A percentile compares a stretch with the other conserved stretches of the same genome.
phyloP scores from a whole-genome alignment of 2,113 vertebrate genomes.

The Phocoena sinus region DNA sequence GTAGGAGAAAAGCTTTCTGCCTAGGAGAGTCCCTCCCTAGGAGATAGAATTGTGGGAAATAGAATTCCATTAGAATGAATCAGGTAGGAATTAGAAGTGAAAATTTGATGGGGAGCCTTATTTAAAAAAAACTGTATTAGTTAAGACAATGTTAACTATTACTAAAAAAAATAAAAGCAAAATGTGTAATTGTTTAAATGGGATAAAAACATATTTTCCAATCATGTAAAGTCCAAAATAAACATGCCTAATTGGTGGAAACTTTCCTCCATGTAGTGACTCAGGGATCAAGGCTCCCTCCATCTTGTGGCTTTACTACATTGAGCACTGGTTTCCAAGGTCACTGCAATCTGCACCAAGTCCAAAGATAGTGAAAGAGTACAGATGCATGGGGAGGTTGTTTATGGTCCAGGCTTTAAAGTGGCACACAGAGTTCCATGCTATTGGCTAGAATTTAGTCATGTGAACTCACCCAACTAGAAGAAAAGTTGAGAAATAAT shows the following conservation, averaged over 20 bases:
- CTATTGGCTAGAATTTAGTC: not conserved
- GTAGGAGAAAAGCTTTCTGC: not conserved
- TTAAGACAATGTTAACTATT: not conserved
- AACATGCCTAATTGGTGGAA: not conserved
- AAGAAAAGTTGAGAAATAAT: not conserved
- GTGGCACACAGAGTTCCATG: rapidly evolving
- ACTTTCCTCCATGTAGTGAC: not conserved
- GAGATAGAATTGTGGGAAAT: not conserved
- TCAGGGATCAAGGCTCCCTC: not conserved
- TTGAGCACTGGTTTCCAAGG: not conserved
- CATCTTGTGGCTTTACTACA: not conserved
- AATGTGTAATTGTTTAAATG: not conserved
- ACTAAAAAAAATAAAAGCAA: not conserved
- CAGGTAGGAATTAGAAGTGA: not conserved
- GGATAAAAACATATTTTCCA: not conserved
- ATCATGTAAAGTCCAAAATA: not conserved
- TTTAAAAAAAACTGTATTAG: not conserved
- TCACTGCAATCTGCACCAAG: not conserved
- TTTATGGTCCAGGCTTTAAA: not conserved
- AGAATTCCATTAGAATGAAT: not conserved
- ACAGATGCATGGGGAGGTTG: not conserved
- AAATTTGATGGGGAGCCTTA: not conserved
- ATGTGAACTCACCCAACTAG: not conserved
- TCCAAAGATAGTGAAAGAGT: not conserved
- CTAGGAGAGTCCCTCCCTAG: not conserved